phyloP scores from a whole-genome alignment of 2,113 vertebrate genomes.

The Bambusicola thoracicus region DNA sequence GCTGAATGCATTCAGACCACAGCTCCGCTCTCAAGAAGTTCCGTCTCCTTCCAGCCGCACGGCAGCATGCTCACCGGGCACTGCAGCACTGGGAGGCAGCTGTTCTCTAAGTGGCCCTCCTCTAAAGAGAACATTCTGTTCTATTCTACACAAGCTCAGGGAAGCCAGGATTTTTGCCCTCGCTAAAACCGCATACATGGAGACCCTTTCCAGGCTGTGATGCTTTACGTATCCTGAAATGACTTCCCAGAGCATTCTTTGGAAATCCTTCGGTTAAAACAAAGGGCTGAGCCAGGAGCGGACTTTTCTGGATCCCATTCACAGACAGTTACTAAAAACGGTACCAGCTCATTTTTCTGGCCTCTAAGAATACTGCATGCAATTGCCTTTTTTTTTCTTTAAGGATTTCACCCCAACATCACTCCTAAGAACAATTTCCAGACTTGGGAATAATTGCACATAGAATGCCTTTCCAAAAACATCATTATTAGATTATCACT shows the following conservation, averaged over 20 bases:
- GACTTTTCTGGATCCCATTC: not conserved
- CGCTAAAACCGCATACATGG: constrained; percentile 7
- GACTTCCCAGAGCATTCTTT: not conserved
- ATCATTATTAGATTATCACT: not conserved
- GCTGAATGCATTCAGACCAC: not conserved
- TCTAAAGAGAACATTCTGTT: constrained; percentile 46
- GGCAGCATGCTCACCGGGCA: not conserved
- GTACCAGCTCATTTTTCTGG: not conserved
- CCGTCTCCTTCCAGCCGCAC: not conserved
- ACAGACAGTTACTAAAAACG: constrained; percentile 9
- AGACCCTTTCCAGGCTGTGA: constrained; percentile 15
- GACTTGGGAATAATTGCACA: not conserved
- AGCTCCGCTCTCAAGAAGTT: not conserved
- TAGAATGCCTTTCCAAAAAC: not conserved
- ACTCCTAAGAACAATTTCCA: constrained; percentile 2
- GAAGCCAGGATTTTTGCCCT: constrained; percentile 18
- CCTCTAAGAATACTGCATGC: not conserved
- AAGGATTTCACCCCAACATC: not conserved
- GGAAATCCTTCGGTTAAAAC: not conserved
- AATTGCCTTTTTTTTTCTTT: not conserved
- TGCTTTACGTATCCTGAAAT: constrained; percentile 40
- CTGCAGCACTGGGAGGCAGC: not conserved
- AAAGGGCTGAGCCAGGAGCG: not conserved
- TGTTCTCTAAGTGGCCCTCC: not conserved
- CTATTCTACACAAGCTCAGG: not conserved